These are phyloP conservation scores for Parochlus steinenii DNA, from an alignment of 2,888 invertebrate species.

Conservation along the genomic window DNA sequence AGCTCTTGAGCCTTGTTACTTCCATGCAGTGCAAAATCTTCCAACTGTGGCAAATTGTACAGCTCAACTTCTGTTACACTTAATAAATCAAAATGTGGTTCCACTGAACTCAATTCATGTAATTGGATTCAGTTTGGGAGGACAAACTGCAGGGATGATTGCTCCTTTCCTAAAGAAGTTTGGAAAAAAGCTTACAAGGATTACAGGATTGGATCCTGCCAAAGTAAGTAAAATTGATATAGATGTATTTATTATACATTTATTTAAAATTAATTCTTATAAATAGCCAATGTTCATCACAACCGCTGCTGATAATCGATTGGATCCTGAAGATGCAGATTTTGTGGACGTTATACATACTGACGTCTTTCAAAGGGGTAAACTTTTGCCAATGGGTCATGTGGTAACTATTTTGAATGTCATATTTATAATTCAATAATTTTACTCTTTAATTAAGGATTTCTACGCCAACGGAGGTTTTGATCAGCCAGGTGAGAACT, in stretches of 20 bases:
- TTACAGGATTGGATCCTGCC: slow-evolving; percentile 49
- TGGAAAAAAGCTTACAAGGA: slow-evolving; percentile 31
- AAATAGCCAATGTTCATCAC: slow-evolving; percentile 37
- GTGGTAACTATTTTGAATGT: too few relatives aligned
- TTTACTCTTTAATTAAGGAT: too few relatives aligned
- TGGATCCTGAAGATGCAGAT: slow-evolving; percentile 39
- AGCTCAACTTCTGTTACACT: slow-evolving; percentile 37
- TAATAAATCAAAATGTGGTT: slow-evolving; percentile 31
- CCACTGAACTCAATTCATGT: slow-evolving; percentile 35
- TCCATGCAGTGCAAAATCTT: slow-evolving; percentile 38
- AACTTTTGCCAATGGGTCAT: slow-evolving; percentile 35
- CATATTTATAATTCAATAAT: too few relatives aligned
- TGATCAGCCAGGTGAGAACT: slow-evolving; percentile 39
- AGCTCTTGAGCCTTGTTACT: slow-evolving; percentile 41
- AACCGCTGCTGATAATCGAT: slow-evolving; percentile 28
- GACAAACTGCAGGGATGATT: slow-evolving; percentile 38
- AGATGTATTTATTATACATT: not conserved
- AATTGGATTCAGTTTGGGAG: slow-evolving; percentile 48
- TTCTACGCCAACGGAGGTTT: slow-evolving; percentile 42
- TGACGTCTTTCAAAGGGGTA: slow-evolving; percentile 38
- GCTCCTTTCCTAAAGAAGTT: slow-evolving; percentile 24
- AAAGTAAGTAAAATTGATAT: slow-evolving; percentile 18
- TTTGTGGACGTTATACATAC: slow-evolving; percentile 49
- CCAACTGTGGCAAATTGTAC: slow-evolving; percentile 41
- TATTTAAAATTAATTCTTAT: not conserved